Evolutionary conservation across 2,888 invertebrate species (phyloP).

Genomic region (Apamea epomidion): DNA sequence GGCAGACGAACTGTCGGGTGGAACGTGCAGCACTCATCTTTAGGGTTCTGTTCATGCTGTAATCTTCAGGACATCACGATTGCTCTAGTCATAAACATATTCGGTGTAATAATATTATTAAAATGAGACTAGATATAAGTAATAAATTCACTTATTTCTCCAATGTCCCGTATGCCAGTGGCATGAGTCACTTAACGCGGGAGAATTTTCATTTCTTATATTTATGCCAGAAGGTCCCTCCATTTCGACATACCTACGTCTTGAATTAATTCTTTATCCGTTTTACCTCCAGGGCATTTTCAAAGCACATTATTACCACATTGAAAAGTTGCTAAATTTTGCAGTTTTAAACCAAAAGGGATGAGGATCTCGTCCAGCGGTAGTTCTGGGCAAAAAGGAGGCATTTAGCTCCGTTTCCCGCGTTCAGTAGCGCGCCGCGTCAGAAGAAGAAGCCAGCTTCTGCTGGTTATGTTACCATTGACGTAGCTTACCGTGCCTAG

Average conservation of each 20-base stretch:
- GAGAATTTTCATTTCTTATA: neutral
- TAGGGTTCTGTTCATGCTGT: neutral
- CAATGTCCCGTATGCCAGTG: neutral
- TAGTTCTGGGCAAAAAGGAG: too few species aligned
- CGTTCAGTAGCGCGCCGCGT: neutral
- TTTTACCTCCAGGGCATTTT: neutral
- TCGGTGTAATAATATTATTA: neutral
- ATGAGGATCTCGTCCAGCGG: too few species aligned
- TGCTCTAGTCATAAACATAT: neutral
- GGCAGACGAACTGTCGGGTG: neutral
- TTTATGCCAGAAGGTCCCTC: neutral
- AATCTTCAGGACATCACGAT: neutral
- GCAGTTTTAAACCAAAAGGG: too few species aligned
- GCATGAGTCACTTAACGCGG: neutral
- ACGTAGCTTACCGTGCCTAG: too few species aligned
- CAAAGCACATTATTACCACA: neutral
- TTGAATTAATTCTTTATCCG: neutral
- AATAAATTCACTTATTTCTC: neutral
- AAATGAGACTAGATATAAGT: neutral
- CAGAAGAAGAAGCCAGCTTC: too few species aligned
- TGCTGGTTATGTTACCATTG: too few species aligned
- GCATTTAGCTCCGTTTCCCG: neutral
- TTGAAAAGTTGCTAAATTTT: too few species aligned
- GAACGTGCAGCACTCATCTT: neutral
- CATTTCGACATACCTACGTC: neutral